These are phyloP conservation scores for Berghia stephanieae DNA, from an alignment of 1,140 invertebrate genomes.

Conservation along the genomic window DNA sequence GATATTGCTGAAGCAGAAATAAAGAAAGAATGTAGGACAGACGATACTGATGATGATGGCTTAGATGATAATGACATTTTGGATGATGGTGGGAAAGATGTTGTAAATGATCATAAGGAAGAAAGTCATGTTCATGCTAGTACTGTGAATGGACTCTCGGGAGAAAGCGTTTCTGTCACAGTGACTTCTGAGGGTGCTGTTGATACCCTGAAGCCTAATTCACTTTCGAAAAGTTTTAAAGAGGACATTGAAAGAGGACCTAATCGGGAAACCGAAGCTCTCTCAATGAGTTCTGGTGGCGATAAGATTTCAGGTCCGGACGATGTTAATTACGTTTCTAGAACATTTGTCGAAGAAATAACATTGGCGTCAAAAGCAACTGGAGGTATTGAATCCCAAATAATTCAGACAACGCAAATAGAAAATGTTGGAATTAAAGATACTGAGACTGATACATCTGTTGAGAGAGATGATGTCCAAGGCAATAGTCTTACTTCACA, in stretches of 20 bases:
- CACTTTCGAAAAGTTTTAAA: not conserved
- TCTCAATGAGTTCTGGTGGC: too few relatives aligned
- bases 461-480: too few relatives aligned
- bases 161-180: not conserved
- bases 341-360: too few relatives aligned
- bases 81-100: not conserved
- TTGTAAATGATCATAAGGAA: not conserved
- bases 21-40: not conserved
- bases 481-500: too few relatives aligned
- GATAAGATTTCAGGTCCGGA: too few relatives aligned
- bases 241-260: not conserved
- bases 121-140: not conserved
- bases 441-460: too few relatives aligned
- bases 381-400: too few relatives aligned
- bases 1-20: not conserved
- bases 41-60: slow-evolving; percentile 22
- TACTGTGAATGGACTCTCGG: not conserved
- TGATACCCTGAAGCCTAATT: not conserved
- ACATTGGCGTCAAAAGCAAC: too few relatives aligned
- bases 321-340: too few relatives aligned
- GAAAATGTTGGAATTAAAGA: too few relatives aligned
- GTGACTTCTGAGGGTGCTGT: not conserved
- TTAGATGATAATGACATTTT: slow-evolving; percentile 21
- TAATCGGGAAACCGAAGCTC: too few relatives aligned
- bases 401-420: too few relatives aligned